These are phyloP conservation scores for Tanaodytes sp. DNA, from an alignment of 2,888 invertebrate species.

Conservation along the genomic window DNA sequence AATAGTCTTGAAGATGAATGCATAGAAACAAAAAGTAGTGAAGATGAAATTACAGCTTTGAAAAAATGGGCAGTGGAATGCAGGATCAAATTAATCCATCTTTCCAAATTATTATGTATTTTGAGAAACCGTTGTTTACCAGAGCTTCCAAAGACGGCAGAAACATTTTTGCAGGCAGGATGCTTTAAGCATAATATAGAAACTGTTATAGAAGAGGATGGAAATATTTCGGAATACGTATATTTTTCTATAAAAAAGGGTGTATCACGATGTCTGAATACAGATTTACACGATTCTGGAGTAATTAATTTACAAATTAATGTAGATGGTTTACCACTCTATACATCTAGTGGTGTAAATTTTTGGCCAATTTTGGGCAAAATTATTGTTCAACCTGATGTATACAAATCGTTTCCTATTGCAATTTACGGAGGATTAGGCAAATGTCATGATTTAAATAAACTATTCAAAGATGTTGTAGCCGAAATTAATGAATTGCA, in stretches of 20 bases:
- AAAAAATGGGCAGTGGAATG: not conserved
- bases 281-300: conserved; percentile 12
- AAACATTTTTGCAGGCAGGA: conserved; percentile 33
- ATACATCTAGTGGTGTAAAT: conserved; percentile 33
- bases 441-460: conserved; percentile 38
- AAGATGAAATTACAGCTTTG: not conserved
- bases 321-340: conserved; percentile 48
- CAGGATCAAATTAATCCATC: not conserved
- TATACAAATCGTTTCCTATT: conserved; percentile 52
- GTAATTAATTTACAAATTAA: conserved; percentile 38
- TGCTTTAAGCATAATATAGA: conserved; percentile 25
- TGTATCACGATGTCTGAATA: conserved; percentile 18
- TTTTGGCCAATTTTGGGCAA: conserved; percentile 54
- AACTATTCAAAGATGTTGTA: conserved; percentile 38
- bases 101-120: conserved; percentile 14
- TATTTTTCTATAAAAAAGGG: conserved; percentile 41
- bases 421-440: conserved; percentile 40
- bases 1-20: not conserved
- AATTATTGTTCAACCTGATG: conserved; percentile 27
- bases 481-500: conserved; percentile 41
- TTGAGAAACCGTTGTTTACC: conserved; percentile 16
- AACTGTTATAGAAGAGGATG: conserved; percentile 13
- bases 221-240: conserved; percentile 26
- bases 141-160: conserved; percentile 25
- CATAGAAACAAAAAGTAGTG: not conserved